phyloP scores from a whole-genome alignment of 2,113 vertebrate species.

The Gasterosteus aculeatus region DNA sequence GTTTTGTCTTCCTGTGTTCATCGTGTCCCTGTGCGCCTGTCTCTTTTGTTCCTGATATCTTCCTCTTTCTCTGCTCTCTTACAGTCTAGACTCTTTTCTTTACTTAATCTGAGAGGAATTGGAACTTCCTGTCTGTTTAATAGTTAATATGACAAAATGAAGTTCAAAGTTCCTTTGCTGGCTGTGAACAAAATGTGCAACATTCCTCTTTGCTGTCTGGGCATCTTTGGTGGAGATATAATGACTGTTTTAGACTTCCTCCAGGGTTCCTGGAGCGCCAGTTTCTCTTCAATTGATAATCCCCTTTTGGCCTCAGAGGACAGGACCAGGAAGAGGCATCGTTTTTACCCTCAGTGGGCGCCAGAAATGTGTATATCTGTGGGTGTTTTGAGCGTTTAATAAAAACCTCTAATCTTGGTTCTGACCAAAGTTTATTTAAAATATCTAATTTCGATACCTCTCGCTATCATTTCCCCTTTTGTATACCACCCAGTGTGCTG shows the following conservation, averaged over 20 bases:
- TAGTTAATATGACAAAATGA: constrained; percentile 25
- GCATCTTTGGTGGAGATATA: constrained; percentile 48
- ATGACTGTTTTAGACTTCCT: constrained; percentile 36
- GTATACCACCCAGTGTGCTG: neutral
- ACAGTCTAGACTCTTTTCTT: constrained; percentile 12
- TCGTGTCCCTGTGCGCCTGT: constrained; percentile 31
- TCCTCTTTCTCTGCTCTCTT: constrained; percentile 24
- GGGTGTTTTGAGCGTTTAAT: constrained; percentile 26
- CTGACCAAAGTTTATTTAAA: constrained; percentile 33
- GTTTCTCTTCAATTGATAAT: constrained; percentile 62
- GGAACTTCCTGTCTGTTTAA: constrained; percentile 14
- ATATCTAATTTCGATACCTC: constrained; percentile 15
- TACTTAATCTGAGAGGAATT: constrained; percentile 44
- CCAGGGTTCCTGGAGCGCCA: constrained; percentile 46
- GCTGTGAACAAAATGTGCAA: constrained; percentile 19
- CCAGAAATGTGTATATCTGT: constrained; percentile 25
- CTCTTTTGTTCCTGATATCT: constrained; percentile 46
- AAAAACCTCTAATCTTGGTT: constrained; percentile 32
- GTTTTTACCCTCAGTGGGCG: constrained; percentile 44
- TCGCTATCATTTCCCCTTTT: constrained; percentile 12
- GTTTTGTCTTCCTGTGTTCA: constrained; percentile 37
- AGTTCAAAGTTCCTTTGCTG: constrained; percentile 43
- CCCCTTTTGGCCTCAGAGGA: constrained; percentile 45
- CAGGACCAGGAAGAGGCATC: constrained; percentile 24
- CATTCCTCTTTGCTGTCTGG: constrained; percentile 39